Evolutionary conservation across 2,888 invertebrate species (phyloP).

Genomic region (Drosophila mayaguana): DNA sequence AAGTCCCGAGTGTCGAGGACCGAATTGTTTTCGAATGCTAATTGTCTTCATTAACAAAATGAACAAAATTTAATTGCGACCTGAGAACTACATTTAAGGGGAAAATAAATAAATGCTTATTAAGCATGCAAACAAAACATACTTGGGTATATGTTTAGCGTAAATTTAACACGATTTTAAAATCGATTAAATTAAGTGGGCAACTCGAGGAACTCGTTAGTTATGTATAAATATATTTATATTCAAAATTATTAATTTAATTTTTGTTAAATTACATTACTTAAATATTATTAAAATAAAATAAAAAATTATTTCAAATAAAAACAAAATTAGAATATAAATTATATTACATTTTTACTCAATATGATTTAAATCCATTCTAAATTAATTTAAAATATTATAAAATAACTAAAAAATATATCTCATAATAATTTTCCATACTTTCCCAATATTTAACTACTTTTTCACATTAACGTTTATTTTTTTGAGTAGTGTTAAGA

Average conservation of each 20-base stretch:
- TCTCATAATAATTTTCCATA: background rate
- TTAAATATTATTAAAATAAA: too few relatives aligned
- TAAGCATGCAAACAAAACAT: background rate
- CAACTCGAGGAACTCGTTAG: background rate
- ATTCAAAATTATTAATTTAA: too few relatives aligned
- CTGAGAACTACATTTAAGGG: conserved; percentile 9
- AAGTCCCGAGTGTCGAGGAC: conserved; percentile 47
- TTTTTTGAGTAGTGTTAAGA: background rate
- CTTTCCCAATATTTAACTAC: background rate
- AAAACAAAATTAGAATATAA: too few relatives aligned
- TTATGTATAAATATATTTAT: background rate
- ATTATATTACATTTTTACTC: too few relatives aligned
- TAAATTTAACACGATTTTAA: conserved; percentile 1
- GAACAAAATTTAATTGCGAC: conserved; percentile 34
- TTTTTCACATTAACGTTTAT: background rate
- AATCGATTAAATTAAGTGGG: background rate
- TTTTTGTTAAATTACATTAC: too few relatives aligned
- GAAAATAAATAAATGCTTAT: conserved; percentile 32
- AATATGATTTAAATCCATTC: too few relatives aligned
- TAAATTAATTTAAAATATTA: too few relatives aligned
- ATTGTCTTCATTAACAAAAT: conserved; percentile 57
- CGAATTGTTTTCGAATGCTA: conserved; percentile 58
- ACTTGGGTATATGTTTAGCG: background rate
- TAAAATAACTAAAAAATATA: too few relatives aligned
- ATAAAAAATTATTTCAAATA: too few relatives aligned